Evolutionary conservation across 1,140 invertebrate species (phyloP).

Genomic region (Drosophila biarmipes): DNA sequence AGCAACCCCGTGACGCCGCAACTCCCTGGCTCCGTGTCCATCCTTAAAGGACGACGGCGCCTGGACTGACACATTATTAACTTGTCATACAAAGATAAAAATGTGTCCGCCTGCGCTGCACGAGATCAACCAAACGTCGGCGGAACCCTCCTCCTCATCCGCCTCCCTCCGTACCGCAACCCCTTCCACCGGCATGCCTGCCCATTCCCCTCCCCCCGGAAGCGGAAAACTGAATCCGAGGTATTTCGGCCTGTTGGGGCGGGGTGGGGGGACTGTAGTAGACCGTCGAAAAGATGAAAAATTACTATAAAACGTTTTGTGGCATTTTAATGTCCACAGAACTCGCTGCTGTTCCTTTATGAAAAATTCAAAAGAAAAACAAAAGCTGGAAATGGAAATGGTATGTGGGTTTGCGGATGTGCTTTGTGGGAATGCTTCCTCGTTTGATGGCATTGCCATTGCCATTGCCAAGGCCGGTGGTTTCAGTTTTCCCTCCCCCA

Average conservation of each 20-base stretch:
- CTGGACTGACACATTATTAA: conserved; percentile 81
- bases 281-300: conserved; percentile 77
- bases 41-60: conserved; percentile 39
- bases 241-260: conserved; percentile 6
- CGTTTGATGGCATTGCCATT: conserved; percentile 6
- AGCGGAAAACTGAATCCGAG: conserved; percentile 11
- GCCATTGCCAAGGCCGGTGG: conserved; percentile 1
- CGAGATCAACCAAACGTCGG: conserved; percentile 71
- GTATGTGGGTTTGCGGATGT: neutral
- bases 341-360: conserved; percentile 56
- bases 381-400: conserved; percentile 38
- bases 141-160: conserved; percentile 17
- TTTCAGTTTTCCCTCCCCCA: neutral
- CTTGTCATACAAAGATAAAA: conserved; percentile 83
- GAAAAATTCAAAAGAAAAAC: conserved; percentile 77
- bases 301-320: conserved; percentile 84
- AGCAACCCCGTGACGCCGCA: neutral
- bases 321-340: conserved; percentile 82
- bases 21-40: conserved; percentile 1
- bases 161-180: neutral
- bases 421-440: conserved; percentile 6
- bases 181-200: conserved; percentile 1
- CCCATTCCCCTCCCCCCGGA: too few relatives aligned
- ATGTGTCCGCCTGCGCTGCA: conserved; percentile 74
- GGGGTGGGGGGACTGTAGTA: neutral